These are phyloP conservation scores for Phoeniculus purpureus DNA, from an alignment of 2,797 vertebrate genomes.

Conservation along the genomic window DNA sequence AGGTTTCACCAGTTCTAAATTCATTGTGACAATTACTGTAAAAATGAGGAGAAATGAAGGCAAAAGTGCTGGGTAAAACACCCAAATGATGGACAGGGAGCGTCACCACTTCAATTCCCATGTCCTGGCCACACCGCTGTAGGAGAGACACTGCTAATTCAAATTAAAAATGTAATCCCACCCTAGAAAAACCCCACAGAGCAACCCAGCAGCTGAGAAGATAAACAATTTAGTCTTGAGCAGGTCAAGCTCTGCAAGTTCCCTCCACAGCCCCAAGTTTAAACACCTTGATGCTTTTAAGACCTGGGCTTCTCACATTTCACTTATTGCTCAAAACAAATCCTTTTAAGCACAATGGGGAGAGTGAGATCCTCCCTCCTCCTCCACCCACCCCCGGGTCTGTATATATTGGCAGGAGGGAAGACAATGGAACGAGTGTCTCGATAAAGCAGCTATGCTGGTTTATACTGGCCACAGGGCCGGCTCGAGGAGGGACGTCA, in stretches of 20 bases:
- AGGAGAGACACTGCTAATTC: not conserved
- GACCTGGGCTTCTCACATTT: conserved; percentile 33
- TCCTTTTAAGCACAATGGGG: conserved; percentile 66
- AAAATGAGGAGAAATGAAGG: not conserved
- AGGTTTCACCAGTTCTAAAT: not conserved
- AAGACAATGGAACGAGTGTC: not conserved
- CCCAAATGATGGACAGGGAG: not conserved
- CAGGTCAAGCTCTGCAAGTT: conserved; percentile 15
- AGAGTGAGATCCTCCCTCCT: not conserved
- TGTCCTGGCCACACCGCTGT: not conserved
- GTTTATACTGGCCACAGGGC: not conserved
- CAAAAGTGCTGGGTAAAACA: not conserved
- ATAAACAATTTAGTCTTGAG: conserved; percentile 58
- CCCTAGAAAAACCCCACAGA: not conserved
- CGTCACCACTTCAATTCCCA: not conserved
- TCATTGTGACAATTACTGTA: not conserved
- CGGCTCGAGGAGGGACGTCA: fast-evolving
- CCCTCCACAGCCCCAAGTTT: conserved; percentile 7
- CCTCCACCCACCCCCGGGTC: no score
- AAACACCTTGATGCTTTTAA: conserved; percentile 67
- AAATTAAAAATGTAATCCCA: not conserved
- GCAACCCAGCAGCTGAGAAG: not conserved
- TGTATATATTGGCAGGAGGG: not conserved
- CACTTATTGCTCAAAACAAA: conserved; percentile 58
- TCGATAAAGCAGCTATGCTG: not conserved